Conservation (phyloP, 2,113 vertebrate genomes). For the Manacus vitellinus region DNA sequence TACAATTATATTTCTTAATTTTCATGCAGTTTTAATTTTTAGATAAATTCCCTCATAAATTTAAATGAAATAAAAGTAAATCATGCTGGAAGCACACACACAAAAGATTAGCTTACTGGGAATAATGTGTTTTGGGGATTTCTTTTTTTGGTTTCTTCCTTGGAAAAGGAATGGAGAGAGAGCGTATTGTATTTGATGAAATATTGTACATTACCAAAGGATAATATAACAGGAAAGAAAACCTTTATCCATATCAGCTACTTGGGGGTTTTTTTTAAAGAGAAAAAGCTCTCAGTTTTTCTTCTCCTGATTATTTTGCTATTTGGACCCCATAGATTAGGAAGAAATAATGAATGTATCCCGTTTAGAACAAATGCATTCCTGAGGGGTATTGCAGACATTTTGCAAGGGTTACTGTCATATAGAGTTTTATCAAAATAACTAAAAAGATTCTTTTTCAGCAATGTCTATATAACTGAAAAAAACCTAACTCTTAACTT, state of each 20-base stretch:
- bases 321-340: neutral
- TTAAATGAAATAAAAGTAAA: neutral
- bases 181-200: neutral
- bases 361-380: neutral
- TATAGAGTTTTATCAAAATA: neutral
- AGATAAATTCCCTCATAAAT: neutral
- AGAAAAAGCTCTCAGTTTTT: neutral
- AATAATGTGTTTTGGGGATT: neutral
- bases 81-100: neutral
- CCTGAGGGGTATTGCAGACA: neutral
- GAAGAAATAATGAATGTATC: neutral
- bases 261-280: neutral
- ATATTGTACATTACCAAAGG: neutral
- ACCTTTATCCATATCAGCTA: neutral
- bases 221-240: neutral
- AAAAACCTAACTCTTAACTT: neutral
- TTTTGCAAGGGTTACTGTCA: neutral
- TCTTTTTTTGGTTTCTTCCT: neutral
- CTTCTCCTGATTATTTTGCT: neutral
- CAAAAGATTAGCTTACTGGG: neutral
- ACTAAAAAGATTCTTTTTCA: neutral
- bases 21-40: neutral
- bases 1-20: neutral
- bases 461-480: neutral
- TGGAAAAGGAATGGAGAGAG: neutral